Evolutionary conservation across 2,888 invertebrate species (phyloP).

Genomic region (Amiota minor): DNA sequence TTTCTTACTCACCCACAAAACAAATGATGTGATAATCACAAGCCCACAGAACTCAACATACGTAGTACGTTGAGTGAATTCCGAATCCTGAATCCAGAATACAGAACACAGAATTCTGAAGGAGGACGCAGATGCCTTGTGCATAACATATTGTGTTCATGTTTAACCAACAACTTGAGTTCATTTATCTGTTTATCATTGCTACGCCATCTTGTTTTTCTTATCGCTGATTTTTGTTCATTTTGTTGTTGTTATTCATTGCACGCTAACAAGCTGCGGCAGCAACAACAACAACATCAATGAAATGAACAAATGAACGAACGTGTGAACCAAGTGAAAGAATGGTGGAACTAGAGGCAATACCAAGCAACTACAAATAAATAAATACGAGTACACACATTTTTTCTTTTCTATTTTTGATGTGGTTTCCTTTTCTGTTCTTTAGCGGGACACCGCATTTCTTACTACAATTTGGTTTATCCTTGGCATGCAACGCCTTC

Average conservation of each 20-base stretch:
- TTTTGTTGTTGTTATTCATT: constrained; percentile 37
- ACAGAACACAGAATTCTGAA: too few species aligned
- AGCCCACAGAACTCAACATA: constrained; percentile 16
- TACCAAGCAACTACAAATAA: constrained; percentile 66
- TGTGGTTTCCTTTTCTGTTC: neutral
- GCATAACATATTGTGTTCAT: constrained; percentile 53
- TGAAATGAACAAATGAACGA: constrained; percentile 33
- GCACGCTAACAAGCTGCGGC: constrained; percentile 46
- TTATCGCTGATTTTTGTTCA: neutral
- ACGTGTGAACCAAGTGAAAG: neutral
- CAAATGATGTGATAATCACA: constrained; percentile 6
- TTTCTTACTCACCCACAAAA: constrained; percentile 38
- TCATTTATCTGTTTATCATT: constrained; percentile 30
- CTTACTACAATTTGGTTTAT: constrained; percentile 55
- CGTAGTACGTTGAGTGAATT: neutral
- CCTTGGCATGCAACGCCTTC: constrained; percentile 68
- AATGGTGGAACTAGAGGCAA: constrained; percentile 40
- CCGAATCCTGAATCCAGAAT: too few species aligned
- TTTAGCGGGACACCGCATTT: constrained; percentile 67
- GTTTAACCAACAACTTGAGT: constrained; percentile 51
- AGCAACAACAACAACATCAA: constrained; percentile 50
- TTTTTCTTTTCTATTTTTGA: neutral
- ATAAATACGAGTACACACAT: neutral
- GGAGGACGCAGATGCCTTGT: constrained; percentile 33
- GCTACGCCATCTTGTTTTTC: constrained; percentile 7